A percentile compares a stretch with the other conserved stretches of the same genome.
Evolutionary conservation across 2,888 invertebrate genomes (phyloP).

Genomic region (Stratiomys singularior): DNA sequence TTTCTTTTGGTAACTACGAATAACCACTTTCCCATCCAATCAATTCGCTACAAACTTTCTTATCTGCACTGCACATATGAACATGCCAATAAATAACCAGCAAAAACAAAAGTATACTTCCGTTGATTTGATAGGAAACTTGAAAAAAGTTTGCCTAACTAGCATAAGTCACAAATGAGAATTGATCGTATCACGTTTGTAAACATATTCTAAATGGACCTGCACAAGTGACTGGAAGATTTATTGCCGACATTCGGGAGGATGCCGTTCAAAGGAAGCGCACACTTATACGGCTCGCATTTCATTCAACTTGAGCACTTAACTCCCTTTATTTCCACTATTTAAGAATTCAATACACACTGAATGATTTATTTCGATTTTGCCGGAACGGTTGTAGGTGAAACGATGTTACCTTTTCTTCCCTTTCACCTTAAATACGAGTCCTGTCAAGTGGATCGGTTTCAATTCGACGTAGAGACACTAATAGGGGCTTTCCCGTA

Average conservation of each 20-base stretch:
- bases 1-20: too few species aligned
- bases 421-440: not conserved
- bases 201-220: too few species aligned
- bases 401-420: not conserved
- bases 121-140: too few species aligned
- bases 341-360: slow-evolving; percentile 12
- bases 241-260: not conserved
- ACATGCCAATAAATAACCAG: too few species aligned
- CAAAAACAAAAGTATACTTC: too few species aligned
- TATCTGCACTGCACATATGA: too few species aligned
- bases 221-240: not conserved
- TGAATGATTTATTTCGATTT: slow-evolving; percentile 19
- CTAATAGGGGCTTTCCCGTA: not conserved
- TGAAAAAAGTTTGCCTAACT: too few species aligned
- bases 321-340: not conserved
- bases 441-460: not conserved
- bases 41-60: too few species aligned
- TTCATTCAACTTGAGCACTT: not conserved
- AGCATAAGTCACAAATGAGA: too few species aligned
- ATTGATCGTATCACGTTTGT: too few species aligned
- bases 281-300: not conserved
- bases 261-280: not conserved
- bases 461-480: not conserved
- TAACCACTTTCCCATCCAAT: too few species aligned
- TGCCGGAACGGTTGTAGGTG: not conserved